Percentiles rank a stretch among this genome's conserved stretches.
phyloP scores from a whole-genome alignment of 1,140 invertebrate species.

The Drosophila tsacasi region DNA sequence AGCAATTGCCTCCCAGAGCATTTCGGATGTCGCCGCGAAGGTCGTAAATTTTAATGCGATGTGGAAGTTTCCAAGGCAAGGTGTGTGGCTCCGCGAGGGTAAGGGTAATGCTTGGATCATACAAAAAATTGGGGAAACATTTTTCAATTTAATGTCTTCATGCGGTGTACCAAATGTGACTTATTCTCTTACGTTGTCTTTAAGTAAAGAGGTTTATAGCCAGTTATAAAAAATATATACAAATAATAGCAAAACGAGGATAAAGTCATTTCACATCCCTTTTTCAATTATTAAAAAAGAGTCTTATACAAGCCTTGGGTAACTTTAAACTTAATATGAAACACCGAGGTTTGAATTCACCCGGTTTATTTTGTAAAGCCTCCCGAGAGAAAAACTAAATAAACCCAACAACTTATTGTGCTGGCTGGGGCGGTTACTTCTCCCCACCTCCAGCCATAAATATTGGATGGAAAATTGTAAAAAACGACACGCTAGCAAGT shows the following conservation, averaged over 20 bases:
- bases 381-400: constrained; percentile 6
- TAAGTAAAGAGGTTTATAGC: background rate
- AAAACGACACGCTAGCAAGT: constrained; percentile 25
- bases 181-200: background rate
- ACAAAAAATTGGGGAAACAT: constrained; percentile 51
- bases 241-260: background rate
- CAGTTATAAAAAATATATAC: background rate
- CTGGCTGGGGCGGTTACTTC: background rate
- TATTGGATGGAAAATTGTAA: constrained; percentile 46
- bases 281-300: background rate
- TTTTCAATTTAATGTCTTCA: constrained; percentile 64
- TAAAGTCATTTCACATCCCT: background rate
- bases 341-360: background rate
- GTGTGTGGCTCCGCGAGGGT: background rate
- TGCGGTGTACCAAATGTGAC: background rate
- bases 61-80: constrained; percentile 20
- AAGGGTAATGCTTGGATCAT: constrained; percentile 30
- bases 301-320: background rate
- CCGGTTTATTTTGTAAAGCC: constrained; percentile 13
- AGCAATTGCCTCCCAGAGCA: constrained; percentile 49
- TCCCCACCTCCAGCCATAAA: constrained; percentile 22
- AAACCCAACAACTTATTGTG: constrained; percentile 20
- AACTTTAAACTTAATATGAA: background rate
- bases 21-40: constrained; percentile 44
- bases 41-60: constrained; percentile 72